Evolutionary conservation across 2,797 vertebrate species (phyloP).

Genomic region (Danio jaintianensis): DNA sequence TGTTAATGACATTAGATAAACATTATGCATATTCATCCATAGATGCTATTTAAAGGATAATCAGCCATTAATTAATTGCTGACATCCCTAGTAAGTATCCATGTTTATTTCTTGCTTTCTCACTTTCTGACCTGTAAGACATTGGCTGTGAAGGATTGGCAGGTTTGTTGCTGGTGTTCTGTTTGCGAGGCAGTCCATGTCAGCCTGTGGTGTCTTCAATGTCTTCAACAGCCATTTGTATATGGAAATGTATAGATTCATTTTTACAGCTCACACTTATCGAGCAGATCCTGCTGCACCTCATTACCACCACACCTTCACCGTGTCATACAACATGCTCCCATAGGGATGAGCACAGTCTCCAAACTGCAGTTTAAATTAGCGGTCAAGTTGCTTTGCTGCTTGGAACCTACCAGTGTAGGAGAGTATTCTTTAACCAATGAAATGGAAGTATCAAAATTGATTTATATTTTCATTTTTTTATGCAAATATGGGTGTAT

Average conservation of each 20-base stretch:
- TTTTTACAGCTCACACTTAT: constrained; percentile 30
- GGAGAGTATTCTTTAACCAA: not conserved
- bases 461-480: not conserved
- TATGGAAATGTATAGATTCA: constrained; percentile 46
- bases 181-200: constrained; percentile 21
- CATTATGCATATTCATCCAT: too few species aligned
- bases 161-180: constrained; percentile 36
- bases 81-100: not conserved
- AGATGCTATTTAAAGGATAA: too few species aligned
- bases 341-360: not conserved
- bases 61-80: too few species aligned
- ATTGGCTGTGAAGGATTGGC: constrained; percentile 40
- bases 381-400: not conserved
- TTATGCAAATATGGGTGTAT: not conserved
- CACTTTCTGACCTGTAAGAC: constrained; percentile 7
- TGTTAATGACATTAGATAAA: too few species aligned
- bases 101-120: not conserved
- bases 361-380: not conserved
- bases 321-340: constrained; percentile 11
- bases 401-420: not conserved
- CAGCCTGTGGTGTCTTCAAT: constrained; percentile 41
- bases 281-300: constrained; percentile 15
- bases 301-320: constrained; percentile 30
- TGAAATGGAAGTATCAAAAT: not conserved
- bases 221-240: constrained; percentile 16